Evolutionary conservation across 2,888 invertebrate genomes (phyloP), one percentile per base, ranked within the genome.

Genomic region (Spicauda simplicius): DNA sequence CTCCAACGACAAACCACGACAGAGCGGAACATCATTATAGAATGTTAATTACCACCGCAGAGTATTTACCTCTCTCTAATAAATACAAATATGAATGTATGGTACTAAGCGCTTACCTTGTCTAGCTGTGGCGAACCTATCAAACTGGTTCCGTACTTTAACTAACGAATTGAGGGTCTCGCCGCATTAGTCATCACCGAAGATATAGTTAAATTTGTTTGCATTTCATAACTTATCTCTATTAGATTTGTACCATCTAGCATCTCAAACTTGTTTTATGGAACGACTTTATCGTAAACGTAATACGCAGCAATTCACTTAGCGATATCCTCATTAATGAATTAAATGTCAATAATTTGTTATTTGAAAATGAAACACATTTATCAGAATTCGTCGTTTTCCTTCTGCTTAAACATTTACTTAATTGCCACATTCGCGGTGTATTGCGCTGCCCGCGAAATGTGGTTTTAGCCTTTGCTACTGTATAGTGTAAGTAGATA

Each of bases 1-100:
- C 73, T 25, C 25, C 25, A 72, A 74, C 77, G 74, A 70, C 85
- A 82, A 81, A 79, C 78, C 80, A 79, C 81, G 85, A 86, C 86
- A 86, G 83, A 80, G 80, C 83, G 80, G 86, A 87, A 87, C 87
- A 88, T 88, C 86, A 88, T 86, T 82, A 76, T 74, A 74, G 75
- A 77, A 77, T 81, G 80, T 83, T 86, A 86, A 87, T 86, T 87
- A 86, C 80, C 77, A 48, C 18, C 30, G 30, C 41, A 37, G 30
- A 55, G 41, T 50, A 55, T 67, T 67, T 60, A 66, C 60, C 54
- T 66, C 45, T 55, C 55, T 37, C 48, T 55, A 61, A 67, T 67
- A 67, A 54, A 67, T 50, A 56, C 56, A 67, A 61, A 56, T 67
- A 67, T 77, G 75, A 74, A 72, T 48, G 48, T 48, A 8, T 48